These are phyloP conservation scores for Neotoma lepida DNA, from an alignment of 2,113 vertebrate species.

Conservation along the genomic window DNA sequence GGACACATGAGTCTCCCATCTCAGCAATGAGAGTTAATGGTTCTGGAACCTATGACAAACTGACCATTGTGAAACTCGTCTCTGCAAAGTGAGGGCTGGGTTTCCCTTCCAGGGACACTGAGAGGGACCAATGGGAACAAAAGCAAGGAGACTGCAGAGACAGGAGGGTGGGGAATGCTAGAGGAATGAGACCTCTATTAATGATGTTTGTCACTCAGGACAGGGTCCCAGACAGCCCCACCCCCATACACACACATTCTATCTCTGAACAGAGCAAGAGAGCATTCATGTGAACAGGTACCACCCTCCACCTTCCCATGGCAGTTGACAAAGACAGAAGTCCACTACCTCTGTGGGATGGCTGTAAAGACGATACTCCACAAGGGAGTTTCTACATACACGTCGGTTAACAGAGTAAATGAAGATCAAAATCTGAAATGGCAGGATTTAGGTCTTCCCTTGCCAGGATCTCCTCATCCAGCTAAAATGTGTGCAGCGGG, in stretches of 20 bases:
- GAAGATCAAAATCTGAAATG: background rate
- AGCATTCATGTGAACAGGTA: no score
- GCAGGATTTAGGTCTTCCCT: background rate
- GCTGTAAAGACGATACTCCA: background rate
- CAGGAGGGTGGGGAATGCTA: background rate
- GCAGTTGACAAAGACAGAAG: background rate
- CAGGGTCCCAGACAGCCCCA: background rate
- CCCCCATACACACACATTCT: background rate
- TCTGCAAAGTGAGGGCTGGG: background rate
- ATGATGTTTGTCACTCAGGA: background rate
- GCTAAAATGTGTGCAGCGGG: background rate
- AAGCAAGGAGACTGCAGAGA: background rate
- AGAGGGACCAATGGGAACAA: background rate
- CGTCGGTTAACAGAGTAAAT: background rate
- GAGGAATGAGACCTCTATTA: background rate
- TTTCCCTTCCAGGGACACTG: background rate
- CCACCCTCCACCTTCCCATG: background rate
- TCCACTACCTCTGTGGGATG: background rate
- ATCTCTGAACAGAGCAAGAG: background rate
- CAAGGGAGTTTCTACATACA: background rate
- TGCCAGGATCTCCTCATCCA: background rate
- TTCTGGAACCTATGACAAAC: background rate
- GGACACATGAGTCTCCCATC: background rate
- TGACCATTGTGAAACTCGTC: background rate
- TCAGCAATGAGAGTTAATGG: accelerated